These are phyloP conservation scores for Callimico goeldii DNA, from an alignment of 2,797 vertebrate species.

Conservation along the genomic window DNA sequence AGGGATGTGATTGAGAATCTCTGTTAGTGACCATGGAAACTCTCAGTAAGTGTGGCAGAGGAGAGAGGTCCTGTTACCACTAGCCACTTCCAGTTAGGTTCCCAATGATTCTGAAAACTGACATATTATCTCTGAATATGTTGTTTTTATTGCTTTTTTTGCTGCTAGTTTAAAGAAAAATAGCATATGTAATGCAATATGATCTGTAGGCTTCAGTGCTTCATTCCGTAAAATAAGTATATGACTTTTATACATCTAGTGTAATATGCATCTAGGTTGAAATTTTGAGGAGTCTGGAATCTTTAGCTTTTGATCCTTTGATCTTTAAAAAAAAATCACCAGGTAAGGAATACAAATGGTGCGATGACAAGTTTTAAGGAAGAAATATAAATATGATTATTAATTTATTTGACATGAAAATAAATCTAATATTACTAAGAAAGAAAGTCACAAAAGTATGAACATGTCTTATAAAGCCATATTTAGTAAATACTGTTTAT, in stretches of 20 bases:
- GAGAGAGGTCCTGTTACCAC: background rate
- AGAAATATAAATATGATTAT: background rate
- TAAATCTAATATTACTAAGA: background rate
- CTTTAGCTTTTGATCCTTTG: slow-evolving; percentile 39
- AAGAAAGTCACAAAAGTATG: background rate
- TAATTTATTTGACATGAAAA: background rate
- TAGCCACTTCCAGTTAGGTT: background rate
- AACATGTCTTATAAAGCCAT: slow-evolving; percentile 16
- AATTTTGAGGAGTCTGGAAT: background rate
- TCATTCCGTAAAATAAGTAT: background rate
- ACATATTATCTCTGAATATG: background rate
- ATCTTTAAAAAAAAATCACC: background rate
- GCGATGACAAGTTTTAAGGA: background rate
- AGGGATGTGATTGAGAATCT: background rate
- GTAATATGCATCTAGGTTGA: background rate
- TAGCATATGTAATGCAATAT: background rate
- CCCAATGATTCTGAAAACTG: background rate
- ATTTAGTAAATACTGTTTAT: slow-evolving; percentile 42
- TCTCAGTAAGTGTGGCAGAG: background rate
- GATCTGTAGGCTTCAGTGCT: background rate
- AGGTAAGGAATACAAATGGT: background rate
- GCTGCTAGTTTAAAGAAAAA: background rate
- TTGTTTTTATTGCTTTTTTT: background rate
- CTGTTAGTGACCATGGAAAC: background rate
- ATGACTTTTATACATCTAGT: background rate